phyloP scores from a whole-genome alignment of 2,797 vertebrate genomes.

The Brachyrhaphis roseni region DNA sequence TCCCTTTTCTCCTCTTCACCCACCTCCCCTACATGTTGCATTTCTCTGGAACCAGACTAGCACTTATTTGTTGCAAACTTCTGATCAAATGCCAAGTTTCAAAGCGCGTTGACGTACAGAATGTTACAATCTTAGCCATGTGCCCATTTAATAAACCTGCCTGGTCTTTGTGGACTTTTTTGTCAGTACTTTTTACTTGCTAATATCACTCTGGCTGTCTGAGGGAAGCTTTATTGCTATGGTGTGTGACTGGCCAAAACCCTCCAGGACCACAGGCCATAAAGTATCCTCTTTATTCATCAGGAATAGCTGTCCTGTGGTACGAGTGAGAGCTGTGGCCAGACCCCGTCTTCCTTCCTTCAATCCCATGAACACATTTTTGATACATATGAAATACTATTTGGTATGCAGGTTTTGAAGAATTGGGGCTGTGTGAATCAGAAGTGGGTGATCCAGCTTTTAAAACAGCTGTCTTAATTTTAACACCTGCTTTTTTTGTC shows the following conservation, averaged over 20 bases:
- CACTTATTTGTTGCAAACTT: constrained; percentile 11
- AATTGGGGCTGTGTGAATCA: constrained; percentile 23
- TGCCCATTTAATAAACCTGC: constrained; percentile 44
- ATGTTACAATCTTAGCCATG: constrained; percentile 25
- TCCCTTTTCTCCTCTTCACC: constrained; percentile 9
- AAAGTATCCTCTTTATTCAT: constrained; percentile 67
- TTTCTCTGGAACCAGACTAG: constrained; percentile 16
- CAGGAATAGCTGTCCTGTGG: constrained; percentile 43
- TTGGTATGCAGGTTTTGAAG: constrained; percentile 45
- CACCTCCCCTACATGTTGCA: neutral
- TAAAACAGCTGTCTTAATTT: constrained; percentile 23
- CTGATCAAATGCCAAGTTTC: constrained; percentile 27
- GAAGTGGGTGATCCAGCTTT: constrained; percentile 3
- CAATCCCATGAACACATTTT: constrained; percentile 36
- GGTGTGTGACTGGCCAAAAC: constrained; percentile 44
- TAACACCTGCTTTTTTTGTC: constrained; percentile 9
- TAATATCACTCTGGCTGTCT: constrained; percentile 47
- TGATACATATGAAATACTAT: constrained; percentile 45
- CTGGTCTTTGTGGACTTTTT: constrained; percentile 28
- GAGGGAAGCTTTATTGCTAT: constrained; percentile 42
- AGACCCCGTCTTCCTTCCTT: constrained; percentile 38
- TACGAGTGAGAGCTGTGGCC: constrained; percentile 55
- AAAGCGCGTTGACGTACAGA: constrained; percentile 30
- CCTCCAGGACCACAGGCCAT: constrained; percentile 47
- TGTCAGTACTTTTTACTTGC: constrained; percentile 45